Evolutionary conservation across 2,113 vertebrate species (phyloP), one percentile per base, ranked within the genome.

Genomic region (Myrmecophaga tridactyla): DNA sequence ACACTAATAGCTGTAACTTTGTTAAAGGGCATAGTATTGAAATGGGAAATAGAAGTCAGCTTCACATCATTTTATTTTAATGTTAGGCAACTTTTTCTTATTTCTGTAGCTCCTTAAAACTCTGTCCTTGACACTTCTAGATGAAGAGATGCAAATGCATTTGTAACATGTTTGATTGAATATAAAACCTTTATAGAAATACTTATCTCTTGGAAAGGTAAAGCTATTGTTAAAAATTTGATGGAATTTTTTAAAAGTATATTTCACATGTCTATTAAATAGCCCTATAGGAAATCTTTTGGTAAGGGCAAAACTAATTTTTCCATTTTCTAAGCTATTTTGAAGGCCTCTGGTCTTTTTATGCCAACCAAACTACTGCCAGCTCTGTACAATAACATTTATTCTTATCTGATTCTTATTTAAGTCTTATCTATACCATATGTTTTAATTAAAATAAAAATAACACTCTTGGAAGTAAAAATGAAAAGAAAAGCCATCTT

Each of bases 131-230:
- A 92, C 95, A 95, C 95, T 85, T 97, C 73, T 92, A 97, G 93
- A 94, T 87, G 94, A 97, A 97, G 95, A 98, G 95, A 97, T 83
- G 95, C 69, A 95, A 97, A 97, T 94, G 82, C 78, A 78, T 97
- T 98, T 98, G 95, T 98, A 92, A 97, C 86, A 90, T 97, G 97
- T 97, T 96, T 95, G 92, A 98, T 81, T 97, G 92, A 97, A 97
- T 97, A 86, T 96, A 86, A 97, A 97, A 97, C 58, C 93, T 98
- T 98, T 98, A 97, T 97, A 98, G 96, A 98, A 97, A 98, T 97
- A 96, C 96, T 98, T 98, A 98, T 96, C 97, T 98, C 97, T 94
- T 96, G 96, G 95, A 97, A 97, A 97, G 96, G 86, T 97, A 90
- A 97, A 97, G 95, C 92, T 98, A 96, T 92, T 98, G 97, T 98